Percentiles rank a stretch among this genome's conserved stretches.
phyloP scores from a whole-genome alignment of 37 sponge, comb jelly and placozoan genomes.

The Chondrosia reniformis region DNA sequence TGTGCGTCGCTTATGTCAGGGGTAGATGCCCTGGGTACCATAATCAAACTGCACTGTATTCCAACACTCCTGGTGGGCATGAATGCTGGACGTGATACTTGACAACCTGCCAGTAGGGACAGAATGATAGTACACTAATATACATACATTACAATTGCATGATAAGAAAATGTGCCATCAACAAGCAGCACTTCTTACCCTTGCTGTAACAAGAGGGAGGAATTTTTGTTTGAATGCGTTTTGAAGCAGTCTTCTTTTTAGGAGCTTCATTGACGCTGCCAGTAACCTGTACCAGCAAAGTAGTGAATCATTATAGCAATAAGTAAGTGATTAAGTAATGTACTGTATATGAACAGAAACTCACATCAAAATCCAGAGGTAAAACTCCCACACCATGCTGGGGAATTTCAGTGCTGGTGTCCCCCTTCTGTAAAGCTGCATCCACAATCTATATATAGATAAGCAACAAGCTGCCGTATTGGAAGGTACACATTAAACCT shows the following conservation, averaged over 20 bases:
- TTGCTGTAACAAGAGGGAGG: neutral
- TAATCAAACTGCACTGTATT: neutral
- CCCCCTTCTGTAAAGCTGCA: neutral
- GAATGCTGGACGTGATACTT: neutral
- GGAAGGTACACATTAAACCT: neutral
- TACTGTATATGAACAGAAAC: neutral
- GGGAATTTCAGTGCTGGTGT: neutral
- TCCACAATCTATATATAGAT: conserved; percentile 1
- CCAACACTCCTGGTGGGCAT: neutral
- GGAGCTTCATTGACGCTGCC: neutral
- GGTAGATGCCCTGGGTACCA: neutral
- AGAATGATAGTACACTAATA: neutral
- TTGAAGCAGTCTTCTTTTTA: neutral
- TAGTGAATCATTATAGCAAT: neutral
- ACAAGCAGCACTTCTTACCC: neutral
- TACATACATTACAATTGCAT: neutral
- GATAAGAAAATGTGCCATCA: neutral
- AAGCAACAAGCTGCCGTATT: neutral
- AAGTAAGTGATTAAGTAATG: neutral
- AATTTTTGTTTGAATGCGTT: neutral
- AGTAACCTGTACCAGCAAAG: neutral
- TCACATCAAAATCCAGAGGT: neutral
- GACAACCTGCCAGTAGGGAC: neutral
- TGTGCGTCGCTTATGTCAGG: neutral
- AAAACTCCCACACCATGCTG: neutral